A percentile compares a stretch with the other conserved stretches of the same genome.
Evolutionary conservation across 2,113 vertebrate genomes (phyloP).

Genomic region (Chamaea fasciata): DNA sequence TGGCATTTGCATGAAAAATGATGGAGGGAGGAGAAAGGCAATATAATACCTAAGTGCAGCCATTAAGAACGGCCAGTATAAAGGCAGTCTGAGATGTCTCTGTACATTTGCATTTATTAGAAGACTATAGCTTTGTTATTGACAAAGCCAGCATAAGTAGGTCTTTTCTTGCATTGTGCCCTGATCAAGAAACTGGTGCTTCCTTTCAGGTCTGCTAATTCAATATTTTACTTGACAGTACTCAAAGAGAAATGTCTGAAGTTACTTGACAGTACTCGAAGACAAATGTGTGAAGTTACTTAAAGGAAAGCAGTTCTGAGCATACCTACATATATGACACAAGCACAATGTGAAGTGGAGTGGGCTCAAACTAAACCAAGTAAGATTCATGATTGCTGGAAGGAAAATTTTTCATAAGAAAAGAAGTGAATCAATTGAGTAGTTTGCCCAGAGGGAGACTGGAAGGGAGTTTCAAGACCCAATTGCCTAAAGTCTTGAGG

Average conservation of each 20-base stretch:
- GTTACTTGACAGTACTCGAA: neutral
- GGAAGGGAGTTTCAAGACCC: neutral
- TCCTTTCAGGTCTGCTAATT: neutral
- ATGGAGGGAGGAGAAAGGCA: accelerated
- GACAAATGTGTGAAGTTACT: neutral
- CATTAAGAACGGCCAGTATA: neutral
- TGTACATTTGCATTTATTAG: neutral
- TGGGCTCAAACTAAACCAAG: neutral
- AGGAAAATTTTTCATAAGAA: neutral
- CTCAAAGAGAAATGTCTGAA: neutral
- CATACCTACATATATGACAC: neutral
- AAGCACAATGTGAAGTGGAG: neutral
- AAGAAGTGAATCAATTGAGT: neutral
- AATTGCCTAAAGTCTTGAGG: neutral
- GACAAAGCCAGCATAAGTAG: neutral
- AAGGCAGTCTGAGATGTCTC: neutral
- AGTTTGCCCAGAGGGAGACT: neutral
- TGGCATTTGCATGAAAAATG: neutral
- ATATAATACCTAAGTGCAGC: neutral
- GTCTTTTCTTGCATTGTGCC: neutral
- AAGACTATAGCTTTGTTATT: neutral
- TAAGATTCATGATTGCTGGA: neutral
- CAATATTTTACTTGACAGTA: neutral
- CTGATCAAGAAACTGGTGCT: neutral
- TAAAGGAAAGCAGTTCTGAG: neutral